A percentile compares a stretch with the other conserved stretches of the same genome.
phyloP scores from a whole-genome alignment of 2,797 vertebrate genomes.

The Chiropotes sagulatus region DNA sequence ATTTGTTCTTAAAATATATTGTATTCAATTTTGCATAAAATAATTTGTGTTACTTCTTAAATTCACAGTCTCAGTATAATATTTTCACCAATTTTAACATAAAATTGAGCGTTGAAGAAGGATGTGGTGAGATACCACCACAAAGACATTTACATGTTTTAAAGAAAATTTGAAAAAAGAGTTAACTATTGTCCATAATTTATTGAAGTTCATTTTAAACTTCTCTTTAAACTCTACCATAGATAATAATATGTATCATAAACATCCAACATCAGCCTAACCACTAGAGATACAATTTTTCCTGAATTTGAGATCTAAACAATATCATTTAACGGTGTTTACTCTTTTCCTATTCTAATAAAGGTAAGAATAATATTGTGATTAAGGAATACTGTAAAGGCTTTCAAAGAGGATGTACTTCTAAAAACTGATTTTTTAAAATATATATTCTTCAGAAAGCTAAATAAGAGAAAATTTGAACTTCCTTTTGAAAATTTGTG shows the following conservation, averaged over 20 bases:
- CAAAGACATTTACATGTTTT: conserved; percentile 3
- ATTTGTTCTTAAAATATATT: neutral
- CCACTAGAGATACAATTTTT: conserved; percentile 11
- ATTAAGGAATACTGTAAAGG: conserved; percentile 71
- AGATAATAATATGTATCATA: neutral
- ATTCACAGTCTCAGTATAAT: conserved; percentile 9
- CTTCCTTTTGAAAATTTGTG: conserved; percentile 15
- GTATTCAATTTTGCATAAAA: conserved; percentile 34
- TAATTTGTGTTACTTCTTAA: neutral
- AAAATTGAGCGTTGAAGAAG: conserved; percentile 13
- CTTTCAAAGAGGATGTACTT: conserved; percentile 71
- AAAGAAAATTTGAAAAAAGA: conserved; percentile 36
- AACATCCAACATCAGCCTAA: conserved; percentile 49
- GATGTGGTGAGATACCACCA: neutral
- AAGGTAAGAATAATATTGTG: conserved; percentile 28
- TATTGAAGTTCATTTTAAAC: conserved; percentile 48
- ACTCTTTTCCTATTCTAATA: conserved; percentile 40
- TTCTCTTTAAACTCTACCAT: conserved; percentile 42
- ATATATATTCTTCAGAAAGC: conserved; percentile 64
- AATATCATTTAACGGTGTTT: neutral
- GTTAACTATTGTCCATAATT: neutral
- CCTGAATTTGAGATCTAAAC: neutral
- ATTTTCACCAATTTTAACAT: conserved; percentile 28
- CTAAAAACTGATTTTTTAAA: conserved; percentile 68
- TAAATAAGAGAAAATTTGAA: conserved; percentile 24